Percentiles rank a stretch among this genome's conserved stretches.
phyloP scores from a whole-genome alignment of 2,113 vertebrate species.

The Apteryx owenii region DNA sequence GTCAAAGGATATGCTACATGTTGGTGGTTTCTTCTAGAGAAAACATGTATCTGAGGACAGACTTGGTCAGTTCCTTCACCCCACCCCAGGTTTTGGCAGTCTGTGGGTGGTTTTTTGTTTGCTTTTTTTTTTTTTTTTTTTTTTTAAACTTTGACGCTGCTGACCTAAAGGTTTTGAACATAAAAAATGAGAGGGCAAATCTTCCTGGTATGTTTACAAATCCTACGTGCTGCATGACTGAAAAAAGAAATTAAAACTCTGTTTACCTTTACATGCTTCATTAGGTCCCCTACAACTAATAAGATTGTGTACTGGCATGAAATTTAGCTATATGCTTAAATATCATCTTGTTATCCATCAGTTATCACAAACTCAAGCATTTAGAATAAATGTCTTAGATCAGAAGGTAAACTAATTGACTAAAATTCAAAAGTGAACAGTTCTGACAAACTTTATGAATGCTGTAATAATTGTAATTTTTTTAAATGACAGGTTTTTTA shows the following conservation, averaged over 20 bases:
- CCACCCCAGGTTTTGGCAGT: neutral
- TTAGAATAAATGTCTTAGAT: neutral
- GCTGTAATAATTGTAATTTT: neutral
- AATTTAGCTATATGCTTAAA: neutral
- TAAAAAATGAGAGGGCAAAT: neutral
- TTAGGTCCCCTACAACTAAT: neutral
- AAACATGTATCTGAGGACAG: neutral
- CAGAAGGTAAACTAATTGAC: neutral
- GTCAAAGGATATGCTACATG: too few relatives aligned
- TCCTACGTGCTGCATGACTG: neutral
- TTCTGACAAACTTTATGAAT: neutral
- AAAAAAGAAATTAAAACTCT: neutral
- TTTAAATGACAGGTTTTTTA: neutral
- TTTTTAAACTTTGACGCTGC: neutral
- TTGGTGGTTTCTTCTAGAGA: neutral
- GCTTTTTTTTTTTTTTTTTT: neutral
- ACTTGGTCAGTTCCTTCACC: neutral
- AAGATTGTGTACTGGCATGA: neutral
- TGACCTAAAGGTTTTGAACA: neutral
- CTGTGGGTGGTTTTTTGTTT: neutral
- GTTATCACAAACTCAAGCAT: neutral
- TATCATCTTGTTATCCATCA: neutral
- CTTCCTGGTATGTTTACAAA: neutral
- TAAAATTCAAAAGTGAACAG: neutral
- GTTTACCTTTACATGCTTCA: neutral